These are phyloP conservation scores for Emesis castigata DNA, from an alignment of 2,888 invertebrate species.

Conservation along the genomic window DNA sequence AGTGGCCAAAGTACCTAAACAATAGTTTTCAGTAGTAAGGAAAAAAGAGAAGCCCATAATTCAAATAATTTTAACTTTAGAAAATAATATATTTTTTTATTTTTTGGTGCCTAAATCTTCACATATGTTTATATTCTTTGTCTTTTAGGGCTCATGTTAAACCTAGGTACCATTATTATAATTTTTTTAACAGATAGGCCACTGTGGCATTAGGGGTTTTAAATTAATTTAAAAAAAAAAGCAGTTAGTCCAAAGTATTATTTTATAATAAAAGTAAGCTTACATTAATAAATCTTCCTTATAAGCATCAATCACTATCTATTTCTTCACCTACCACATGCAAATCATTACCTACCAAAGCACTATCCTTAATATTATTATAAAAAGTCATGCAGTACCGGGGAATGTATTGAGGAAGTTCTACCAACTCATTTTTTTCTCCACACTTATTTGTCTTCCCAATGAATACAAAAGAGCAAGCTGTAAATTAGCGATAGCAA, in stretches of 20 bases:
- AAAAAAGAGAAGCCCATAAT: slow-evolving; percentile 8
- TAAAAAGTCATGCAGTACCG: slow-evolving; percentile 15
- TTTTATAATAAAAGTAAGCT: no score
- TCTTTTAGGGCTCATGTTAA: no score
- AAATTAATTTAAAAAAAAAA: slow-evolving; percentile 26
- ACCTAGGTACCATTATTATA: slow-evolving; percentile 2
- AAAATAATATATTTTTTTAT: no score
- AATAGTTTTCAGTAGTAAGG: slow-evolving; percentile 15
- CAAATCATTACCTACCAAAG: no score
- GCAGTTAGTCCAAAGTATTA: no score
- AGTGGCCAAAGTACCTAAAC: slow-evolving; percentile 15
- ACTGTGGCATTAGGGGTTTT: slow-evolving; percentile 11
- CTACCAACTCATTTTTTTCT: slow-evolving; percentile 61
- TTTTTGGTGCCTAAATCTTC: no score
- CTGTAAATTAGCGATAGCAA: slow-evolving; percentile 31
- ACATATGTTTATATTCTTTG: no score
- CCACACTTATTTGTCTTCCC: slow-evolving; percentile 54
- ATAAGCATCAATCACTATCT: no score
- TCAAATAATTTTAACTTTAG: slow-evolving; percentile 8
- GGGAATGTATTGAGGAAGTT: slow-evolving; percentile 60
- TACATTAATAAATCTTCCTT: no score
- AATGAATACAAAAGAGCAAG: slow-evolving; percentile 59
- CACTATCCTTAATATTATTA: no score
- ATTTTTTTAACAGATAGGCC: slow-evolving; percentile 1
- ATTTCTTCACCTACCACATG: no score